phyloP scores from a whole-genome alignment of 2,113 vertebrate genomes.

The Empidonax traillii region DNA sequence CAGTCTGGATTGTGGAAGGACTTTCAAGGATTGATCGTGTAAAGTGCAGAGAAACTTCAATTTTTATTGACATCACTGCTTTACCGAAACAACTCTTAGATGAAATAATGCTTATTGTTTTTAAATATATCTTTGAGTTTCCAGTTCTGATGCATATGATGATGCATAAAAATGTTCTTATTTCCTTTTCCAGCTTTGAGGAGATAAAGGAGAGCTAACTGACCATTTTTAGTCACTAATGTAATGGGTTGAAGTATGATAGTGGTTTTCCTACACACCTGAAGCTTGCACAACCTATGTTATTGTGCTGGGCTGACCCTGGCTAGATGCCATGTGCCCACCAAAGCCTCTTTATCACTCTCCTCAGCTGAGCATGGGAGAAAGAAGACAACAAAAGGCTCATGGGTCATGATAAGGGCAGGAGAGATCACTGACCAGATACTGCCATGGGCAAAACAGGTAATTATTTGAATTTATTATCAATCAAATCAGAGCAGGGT shows the following conservation, averaged over 20 bases:
- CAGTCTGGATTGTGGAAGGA: conserved; percentile 26
- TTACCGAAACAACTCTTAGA: neutral
- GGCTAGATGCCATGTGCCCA: neutral
- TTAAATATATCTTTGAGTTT: neutral
- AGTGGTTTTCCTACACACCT: neutral
- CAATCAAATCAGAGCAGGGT: neutral
- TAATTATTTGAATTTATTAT: neutral
- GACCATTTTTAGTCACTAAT: neutral
- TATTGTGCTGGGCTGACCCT: neutral
- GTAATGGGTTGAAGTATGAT: neutral
- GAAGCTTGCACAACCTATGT: neutral
- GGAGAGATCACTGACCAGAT: neutral
- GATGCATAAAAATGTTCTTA: neutral
- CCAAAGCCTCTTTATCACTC: neutral
- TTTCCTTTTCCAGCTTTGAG: neutral
- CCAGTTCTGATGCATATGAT: neutral
- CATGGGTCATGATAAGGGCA: neutral
- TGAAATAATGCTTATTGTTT: neutral
- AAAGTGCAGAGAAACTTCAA: neutral
- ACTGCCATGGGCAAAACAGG: neutral
- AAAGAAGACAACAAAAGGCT: neutral
- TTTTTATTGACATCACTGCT: neutral
- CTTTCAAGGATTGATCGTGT: neutral
- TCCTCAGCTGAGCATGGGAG: neutral
- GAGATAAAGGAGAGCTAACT: neutral